Evolutionary conservation across 2,888 invertebrate genomes (phyloP), one percentile per base, ranked within the genome.

Genomic region (Drosophila maculinotata): DNA sequence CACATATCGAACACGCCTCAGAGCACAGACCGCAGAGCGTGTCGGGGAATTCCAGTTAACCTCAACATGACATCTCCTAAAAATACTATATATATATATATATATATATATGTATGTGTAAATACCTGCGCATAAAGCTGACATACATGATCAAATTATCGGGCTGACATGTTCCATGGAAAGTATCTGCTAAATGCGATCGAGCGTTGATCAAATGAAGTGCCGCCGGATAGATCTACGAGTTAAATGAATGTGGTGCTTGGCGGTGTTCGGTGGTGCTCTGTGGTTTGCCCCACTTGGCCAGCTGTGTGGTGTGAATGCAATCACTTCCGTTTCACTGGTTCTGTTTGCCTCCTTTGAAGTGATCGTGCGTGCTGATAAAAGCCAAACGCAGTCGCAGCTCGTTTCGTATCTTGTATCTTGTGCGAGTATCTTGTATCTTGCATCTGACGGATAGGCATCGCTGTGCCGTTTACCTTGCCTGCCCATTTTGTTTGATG

Each of bases 311-410:
- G 72, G 81, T 86, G 81, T 85, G 83, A 81, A 85, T 83, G 81
- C 73, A 81, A 82, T 82, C 82, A 82, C 86, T 82, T 82, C 82
- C 82, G 82, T 82, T 82, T 67, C 86, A 75, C 45, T 83, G 84
- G 57, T 51, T 76, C 63, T 65, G 53, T 41, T 12, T 39, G 63
- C 30, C 56, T 48, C 83, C 86, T 85, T 82, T 82, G 86, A 85
- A 82, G 83, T 85, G 81, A 85, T 85, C 86, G 81, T 85, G 86
- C 83, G 83, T 83, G 80, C 83, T 82, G 81, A 81, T 81, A 82
- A 81, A 81, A 82, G 80, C 63, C 72, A 76, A 69, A 70, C 72
- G 59, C 71, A 65, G 66, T 53, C 54, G 17, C 42, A 59, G 38
- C n/a, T 42, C 48, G 45, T 30, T 48, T 8, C 36, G 65, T 79